These are phyloP conservation scores for Dasyurus viverrinus DNA, from an alignment of 2,113 vertebrate species.

Conservation along the genomic window DNA sequence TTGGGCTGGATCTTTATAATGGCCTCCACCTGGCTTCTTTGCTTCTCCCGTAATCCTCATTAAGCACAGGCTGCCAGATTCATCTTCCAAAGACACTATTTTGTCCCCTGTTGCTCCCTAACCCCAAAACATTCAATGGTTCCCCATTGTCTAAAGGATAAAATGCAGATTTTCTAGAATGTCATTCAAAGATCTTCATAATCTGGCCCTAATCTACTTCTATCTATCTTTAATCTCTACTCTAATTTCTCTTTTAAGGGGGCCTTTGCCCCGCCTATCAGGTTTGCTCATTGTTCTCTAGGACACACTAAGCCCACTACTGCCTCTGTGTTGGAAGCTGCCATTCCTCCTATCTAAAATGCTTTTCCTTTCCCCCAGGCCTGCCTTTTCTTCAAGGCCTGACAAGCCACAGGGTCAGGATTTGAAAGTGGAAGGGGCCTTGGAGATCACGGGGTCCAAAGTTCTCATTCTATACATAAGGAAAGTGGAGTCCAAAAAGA, in stretches of 20 bases:
- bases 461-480: neutral
- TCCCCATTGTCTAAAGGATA: neutral
- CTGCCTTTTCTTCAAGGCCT: neutral
- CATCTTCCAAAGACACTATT: neutral
- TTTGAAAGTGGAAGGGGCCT: neutral
- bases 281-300: neutral
- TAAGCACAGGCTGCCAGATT: neutral
- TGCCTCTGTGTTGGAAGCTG: neutral
- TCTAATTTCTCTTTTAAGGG: neutral
- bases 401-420: neutral
- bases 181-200: neutral
- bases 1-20: neutral
- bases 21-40: neutral
- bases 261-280: neutral
- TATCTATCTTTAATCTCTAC: neutral
- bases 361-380: neutral
- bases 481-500: neutral
- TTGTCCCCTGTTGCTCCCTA: neutral
- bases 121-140: neutral
- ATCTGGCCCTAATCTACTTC: neutral
- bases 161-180: too few species aligned
- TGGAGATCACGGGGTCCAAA: neutral
- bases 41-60: neutral
- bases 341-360: neutral
- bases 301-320: neutral